These are phyloP conservation scores for Meles meles DNA, from an alignment of 2,113 vertebrate genomes.

Conservation along the genomic window DNA sequence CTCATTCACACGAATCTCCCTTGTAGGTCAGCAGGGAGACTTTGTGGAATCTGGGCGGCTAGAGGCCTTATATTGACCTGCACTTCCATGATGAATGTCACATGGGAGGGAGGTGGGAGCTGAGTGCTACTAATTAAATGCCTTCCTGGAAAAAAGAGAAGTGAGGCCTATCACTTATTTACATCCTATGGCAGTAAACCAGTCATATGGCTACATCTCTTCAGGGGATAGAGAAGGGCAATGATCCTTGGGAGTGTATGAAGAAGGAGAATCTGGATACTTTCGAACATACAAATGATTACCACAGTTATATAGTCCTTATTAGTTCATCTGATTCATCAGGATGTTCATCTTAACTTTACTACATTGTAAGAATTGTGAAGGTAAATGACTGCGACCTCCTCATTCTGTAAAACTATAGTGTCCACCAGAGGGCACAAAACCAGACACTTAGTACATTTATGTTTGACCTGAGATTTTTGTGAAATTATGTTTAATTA, in stretches of 20 bases:
- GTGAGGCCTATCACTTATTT: background rate
- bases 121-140: background rate
- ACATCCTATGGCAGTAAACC: background rate
- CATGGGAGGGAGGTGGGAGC: background rate
- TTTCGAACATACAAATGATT: background rate
- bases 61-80: background rate
- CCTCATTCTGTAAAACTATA: slow-evolving; percentile 1
- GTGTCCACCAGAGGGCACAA: background rate
- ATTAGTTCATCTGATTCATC: no score
- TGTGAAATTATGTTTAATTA: background rate
- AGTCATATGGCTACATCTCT: background rate
- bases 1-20: background rate
- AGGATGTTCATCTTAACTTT: background rate
- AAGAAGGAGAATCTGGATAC: background rate
- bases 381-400: background rate
- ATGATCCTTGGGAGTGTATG: background rate
- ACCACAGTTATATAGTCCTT: background rate
- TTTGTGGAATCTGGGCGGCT: background rate
- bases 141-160: background rate
- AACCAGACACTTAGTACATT: background rate
- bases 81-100: background rate
- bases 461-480: background rate
- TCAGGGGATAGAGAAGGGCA: background rate
- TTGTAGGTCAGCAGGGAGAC: background rate
- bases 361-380: background rate